Conservation (phyloP, 2,113 vertebrate species). For the Sander lucioperca region DNA sequence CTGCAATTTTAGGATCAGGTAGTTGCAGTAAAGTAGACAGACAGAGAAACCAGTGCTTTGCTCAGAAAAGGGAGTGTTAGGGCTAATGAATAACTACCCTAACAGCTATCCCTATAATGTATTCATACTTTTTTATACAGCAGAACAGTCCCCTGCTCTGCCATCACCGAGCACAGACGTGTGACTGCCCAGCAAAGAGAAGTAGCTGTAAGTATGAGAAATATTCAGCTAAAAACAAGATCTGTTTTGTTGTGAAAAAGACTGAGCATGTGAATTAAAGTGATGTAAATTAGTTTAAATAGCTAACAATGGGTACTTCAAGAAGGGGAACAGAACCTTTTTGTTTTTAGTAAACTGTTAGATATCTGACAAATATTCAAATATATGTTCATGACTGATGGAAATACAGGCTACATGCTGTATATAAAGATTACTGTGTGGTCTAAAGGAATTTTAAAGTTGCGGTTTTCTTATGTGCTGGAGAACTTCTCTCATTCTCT, state of each 20-base stretch:
- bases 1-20: slow-evolving; percentile 17
- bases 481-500: neutral
- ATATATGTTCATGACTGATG: no score
- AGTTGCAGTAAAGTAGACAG: neutral
- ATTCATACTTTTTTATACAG: slow-evolving; percentile 34
- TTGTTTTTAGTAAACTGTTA: neutral
- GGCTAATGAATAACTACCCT: slow-evolving; percentile 59
- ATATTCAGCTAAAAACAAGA: neutral
- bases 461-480: neutral
- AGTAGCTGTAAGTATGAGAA: slow-evolving; percentile 50
- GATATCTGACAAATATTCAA: neutral
- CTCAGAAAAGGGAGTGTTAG: slow-evolving; percentile 12
- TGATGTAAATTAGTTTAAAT: neutral
- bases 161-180: neutral
- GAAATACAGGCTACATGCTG: neutral
- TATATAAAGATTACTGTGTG: neutral
- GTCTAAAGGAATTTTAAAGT: neutral
- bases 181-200: neutral
- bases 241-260: neutral
- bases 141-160: slow-evolving; percentile 46
- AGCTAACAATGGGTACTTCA: neutral
- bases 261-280: neutral
- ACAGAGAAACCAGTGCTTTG: neutral
- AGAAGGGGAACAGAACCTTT: neutral
- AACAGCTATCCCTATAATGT: slow-evolving; percentile 23